A percentile compares a stretch with the other conserved stretches of the same genome.
phyloP scores from a whole-genome alignment of 2,797 vertebrate genomes.

The Chaenodraco wilsoni region DNA sequence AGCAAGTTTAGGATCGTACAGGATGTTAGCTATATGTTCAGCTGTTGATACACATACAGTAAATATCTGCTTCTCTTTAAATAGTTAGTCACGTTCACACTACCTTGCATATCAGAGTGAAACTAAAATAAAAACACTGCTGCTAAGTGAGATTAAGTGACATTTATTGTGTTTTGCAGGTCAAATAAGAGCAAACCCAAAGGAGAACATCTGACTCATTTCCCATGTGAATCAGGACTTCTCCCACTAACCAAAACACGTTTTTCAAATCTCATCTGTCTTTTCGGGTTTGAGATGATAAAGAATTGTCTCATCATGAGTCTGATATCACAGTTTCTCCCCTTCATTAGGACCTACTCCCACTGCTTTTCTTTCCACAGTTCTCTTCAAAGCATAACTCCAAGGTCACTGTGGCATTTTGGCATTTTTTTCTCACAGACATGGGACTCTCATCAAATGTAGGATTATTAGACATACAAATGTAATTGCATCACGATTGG shows the following conservation, averaged over 20 bases:
- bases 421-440: slow-evolving; percentile 59
- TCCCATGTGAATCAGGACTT: slow-evolving; percentile 52
- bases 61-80: slow-evolving; percentile 7
- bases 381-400: slow-evolving; percentile 42
- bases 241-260: slow-evolving; percentile 36
- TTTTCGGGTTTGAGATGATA: slow-evolving; percentile 41
- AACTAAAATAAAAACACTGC: background rate
- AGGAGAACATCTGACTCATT: slow-evolving; percentile 56
- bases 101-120: background rate
- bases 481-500: slow-evolving; percentile 18
- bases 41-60: slow-evolving; percentile 12
- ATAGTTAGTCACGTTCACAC: background rate
- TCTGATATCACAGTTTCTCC: slow-evolving; percentile 43
- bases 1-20: background rate
- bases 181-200: slow-evolving; percentile 31
- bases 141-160: slow-evolving; percentile 16
- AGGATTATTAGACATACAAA: slow-evolving; percentile 16
- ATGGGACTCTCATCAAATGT: slow-evolving; percentile 40
- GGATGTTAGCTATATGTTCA: slow-evolving; percentile 11
- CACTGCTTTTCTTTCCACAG: slow-evolving; percentile 44
- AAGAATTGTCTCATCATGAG: slow-evolving; percentile 28
- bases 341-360: slow-evolving; percentile 39
- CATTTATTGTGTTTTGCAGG: slow-evolving; percentile 25
- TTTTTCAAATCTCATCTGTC: slow-evolving; percentile 35
- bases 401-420: slow-evolving; percentile 55